Conservation (phyloP, 2,797 vertebrate genomes). For the Steatocranus sp. region DNA sequence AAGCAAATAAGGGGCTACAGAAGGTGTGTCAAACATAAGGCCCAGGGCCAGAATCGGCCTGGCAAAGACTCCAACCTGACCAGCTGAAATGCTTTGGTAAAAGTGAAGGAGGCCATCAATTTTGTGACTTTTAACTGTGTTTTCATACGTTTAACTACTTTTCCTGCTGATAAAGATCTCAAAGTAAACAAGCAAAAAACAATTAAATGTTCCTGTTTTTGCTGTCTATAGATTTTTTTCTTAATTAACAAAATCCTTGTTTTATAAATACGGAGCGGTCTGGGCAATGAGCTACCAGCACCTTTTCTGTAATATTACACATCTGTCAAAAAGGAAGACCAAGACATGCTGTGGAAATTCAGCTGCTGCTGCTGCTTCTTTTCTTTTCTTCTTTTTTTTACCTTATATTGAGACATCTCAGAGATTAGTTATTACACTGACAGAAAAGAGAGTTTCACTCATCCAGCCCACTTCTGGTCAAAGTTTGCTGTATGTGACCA, state of each 20-base stretch:
- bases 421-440: not conserved
- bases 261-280: not conserved
- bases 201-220: not conserved
- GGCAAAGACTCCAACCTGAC: not conserved
- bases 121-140: not conserved
- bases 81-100: not conserved
- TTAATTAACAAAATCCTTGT: not conserved
- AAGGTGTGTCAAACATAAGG: not conserved
- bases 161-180: not conserved
- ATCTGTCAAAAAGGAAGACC: not conserved
- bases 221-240: fast-evolving
- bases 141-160: not conserved
- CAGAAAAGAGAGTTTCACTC: not conserved
- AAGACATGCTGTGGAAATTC: not conserved
- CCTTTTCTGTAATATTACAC: not conserved
- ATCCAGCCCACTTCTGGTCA: not conserved
- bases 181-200: not conserved
- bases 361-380: fast-evolving
- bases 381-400: no score
- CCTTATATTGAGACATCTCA: not conserved
- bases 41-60: fast-evolving
- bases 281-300: not conserved
- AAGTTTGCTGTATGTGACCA: not conserved
- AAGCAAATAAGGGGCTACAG: fast-evolving
- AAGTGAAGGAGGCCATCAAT: fast-evolving